Evolutionary conservation across 2,888 invertebrate genomes (phyloP).

Genomic region (Andrena bicolor): DNA sequence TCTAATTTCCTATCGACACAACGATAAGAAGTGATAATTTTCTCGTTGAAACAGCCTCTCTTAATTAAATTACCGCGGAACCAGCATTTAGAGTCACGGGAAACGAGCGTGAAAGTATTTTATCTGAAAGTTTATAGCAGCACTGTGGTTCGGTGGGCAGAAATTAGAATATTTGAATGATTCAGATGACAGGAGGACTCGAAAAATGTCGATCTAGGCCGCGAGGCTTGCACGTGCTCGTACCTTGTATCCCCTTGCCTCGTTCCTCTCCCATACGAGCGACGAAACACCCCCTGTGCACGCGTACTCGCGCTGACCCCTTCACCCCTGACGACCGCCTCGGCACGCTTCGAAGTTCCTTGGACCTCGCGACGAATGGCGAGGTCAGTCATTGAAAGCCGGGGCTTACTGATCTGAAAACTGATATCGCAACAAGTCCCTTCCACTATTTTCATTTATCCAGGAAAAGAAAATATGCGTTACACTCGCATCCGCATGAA

Average conservation of each 20-base stretch:
- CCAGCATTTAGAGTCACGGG: background rate
- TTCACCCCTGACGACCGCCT: background rate
- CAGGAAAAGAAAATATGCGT: background rate
- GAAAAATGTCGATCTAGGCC: conserved; percentile 52
- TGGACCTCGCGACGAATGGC: background rate
- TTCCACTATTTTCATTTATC: too few relatives aligned
- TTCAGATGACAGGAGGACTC: background rate
- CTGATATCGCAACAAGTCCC: too few relatives aligned
- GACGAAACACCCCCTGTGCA: conserved; percentile 29
- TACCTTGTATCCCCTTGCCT: conserved; percentile 30
- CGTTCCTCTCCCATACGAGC: conserved; percentile 13
- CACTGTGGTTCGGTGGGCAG: background rate
- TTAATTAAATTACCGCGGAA: background rate
- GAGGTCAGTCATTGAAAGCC: background rate
- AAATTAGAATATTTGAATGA: background rate
- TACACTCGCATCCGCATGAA: background rate
- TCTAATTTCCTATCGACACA: background rate
- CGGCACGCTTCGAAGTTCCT: background rate
- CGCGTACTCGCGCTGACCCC: conserved; percentile 22
- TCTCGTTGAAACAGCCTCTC: background rate
- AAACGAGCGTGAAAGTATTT: background rate
- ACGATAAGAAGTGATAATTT: background rate
- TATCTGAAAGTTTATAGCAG: background rate
- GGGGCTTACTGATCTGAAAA: too few relatives aligned
- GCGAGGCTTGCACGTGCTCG: conserved; percentile 48